A percentile compares a stretch with the other conserved stretches of the same genome.
Conservation (phyloP, 1,140 invertebrate genomes). For the Scaptomyza hsui region DNA sequence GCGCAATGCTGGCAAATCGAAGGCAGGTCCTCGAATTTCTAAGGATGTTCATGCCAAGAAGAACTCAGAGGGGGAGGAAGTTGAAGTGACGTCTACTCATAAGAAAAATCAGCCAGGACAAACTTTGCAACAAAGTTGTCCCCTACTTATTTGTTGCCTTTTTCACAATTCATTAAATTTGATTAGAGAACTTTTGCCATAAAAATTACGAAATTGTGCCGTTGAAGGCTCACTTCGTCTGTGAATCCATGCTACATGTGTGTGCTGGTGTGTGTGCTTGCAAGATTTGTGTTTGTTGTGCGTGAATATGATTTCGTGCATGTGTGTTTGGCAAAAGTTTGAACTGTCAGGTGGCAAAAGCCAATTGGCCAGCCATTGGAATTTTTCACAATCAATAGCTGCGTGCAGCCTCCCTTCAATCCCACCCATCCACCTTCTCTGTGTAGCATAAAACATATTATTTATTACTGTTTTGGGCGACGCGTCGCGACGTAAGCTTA, state of each 20-base stretch:
- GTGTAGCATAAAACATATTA: constrained; percentile 4
- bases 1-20: constrained; percentile 65
- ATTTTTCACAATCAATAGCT: constrained; percentile 69
- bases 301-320: constrained; percentile 78
- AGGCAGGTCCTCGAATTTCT: constrained; percentile 40
- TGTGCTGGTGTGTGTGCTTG: constrained; percentile 31
- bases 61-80: background rate
- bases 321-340: constrained; percentile 65
- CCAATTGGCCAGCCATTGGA: constrained; percentile 68
- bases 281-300: constrained; percentile 80
- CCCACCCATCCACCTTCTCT: too few species aligned
- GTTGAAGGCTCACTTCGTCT: constrained; percentile 76
- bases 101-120: constrained; percentile 80
- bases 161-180: constrained; percentile 83
- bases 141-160: constrained; percentile 80
- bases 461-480: constrained; percentile 20
- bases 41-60: constrained; percentile 6
- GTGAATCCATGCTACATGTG: constrained; percentile 42
- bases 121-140: constrained; percentile 79
- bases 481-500: background rate
- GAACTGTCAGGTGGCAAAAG: constrained; percentile 79
- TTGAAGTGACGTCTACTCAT: constrained; percentile 69
- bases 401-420: background rate
- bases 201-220: constrained; percentile 83
- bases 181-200: constrained; percentile 82